A percentile compares a stretch with the other conserved stretches of the same genome.
Evolutionary conservation across 2,888 invertebrate genomes (phyloP).

Genomic region (Scaptomyza tumidula): DNA sequence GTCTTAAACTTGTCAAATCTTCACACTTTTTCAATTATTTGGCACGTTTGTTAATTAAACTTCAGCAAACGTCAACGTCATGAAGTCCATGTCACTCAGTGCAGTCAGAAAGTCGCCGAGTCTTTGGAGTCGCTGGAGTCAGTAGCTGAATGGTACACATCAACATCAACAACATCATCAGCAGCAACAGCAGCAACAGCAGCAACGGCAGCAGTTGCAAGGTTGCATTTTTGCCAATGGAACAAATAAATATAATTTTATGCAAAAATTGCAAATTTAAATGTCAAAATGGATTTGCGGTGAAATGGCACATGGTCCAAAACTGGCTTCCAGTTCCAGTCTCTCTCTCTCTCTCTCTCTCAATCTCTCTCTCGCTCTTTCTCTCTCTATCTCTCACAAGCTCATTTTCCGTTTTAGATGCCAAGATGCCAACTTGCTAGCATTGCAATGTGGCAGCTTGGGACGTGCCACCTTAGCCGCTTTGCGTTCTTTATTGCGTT

Average conservation of each 20-base stretch:
- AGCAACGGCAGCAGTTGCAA: slow-evolving; percentile 33
- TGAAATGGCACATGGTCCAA: slow-evolving; percentile 51
- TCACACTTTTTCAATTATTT: slow-evolving; percentile 83
- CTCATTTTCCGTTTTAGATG: slow-evolving; percentile 3
- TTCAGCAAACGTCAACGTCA: slow-evolving; percentile 74
- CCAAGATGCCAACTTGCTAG: slow-evolving; percentile 10
- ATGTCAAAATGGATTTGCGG: slow-evolving; percentile 80
- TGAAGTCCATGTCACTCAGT: slow-evolving; percentile 42
- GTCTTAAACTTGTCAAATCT: slow-evolving; percentile 84
- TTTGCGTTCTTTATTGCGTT: slow-evolving; percentile 66
- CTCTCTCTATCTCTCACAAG: background rate
- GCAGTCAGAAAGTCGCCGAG: slow-evolving; percentile 7
- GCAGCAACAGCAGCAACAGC: slow-evolving; percentile 8
- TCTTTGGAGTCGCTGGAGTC: slow-evolving; percentile 4
- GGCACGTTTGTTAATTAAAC: slow-evolving; percentile 83
- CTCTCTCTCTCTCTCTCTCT: no score
- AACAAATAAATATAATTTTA: slow-evolving; percentile 76
- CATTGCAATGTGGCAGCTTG: slow-evolving; percentile 21
- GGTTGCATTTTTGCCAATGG: slow-evolving; percentile 68
- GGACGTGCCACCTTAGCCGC: slow-evolving; percentile 44
- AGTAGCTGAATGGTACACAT: slow-evolving; percentile 34
- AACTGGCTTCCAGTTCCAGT: slow-evolving; percentile 29
- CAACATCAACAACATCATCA: slow-evolving; percentile 49
- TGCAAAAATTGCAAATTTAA: slow-evolving; percentile 81
- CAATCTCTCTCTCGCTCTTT: background rate